phyloP scores from a whole-genome alignment of 2,797 vertebrate genomes.

The Enteromius afrohamiltoni region DNA sequence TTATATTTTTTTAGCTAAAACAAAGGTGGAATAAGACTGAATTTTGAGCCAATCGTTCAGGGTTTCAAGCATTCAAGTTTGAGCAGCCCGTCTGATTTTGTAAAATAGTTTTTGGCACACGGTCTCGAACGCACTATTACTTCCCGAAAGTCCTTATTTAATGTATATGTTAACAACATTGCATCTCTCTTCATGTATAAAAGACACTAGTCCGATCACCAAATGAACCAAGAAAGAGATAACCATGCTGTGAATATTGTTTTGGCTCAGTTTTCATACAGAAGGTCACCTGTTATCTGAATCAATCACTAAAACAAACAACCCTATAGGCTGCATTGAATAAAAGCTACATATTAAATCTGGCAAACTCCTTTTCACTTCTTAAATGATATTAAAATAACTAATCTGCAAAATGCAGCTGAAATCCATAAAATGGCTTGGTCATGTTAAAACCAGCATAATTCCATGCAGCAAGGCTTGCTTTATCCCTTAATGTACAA shows the following conservation, averaged over 20 bases:
- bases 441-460: conserved; percentile 33
- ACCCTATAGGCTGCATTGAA: not conserved
- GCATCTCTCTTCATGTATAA: no score
- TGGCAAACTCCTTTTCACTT: not conserved
- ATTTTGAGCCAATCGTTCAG: not conserved
- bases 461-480: conserved; percentile 17
- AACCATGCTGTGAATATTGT: not conserved
- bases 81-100: not conserved
- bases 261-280: not conserved
- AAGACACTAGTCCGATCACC: not conserved
- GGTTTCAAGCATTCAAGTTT: not conserved
- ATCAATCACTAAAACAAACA: not conserved
- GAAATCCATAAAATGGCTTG: conserved; percentile 35
- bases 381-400: conserved; percentile 21
- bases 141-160: no score
- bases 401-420: conserved; percentile 31
- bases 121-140: not conserved
- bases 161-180: not conserved
- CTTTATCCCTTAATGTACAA: conserved; percentile 36
- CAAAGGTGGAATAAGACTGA: not conserved
- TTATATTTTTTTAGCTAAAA: not conserved
- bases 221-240: not conserved
- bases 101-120: not conserved
- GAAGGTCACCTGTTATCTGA: not conserved
- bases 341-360: not conserved